Evolutionary conservation across 2,888 invertebrate species (phyloP).

Genomic region (Synanthedon tipuliformis): DNA sequence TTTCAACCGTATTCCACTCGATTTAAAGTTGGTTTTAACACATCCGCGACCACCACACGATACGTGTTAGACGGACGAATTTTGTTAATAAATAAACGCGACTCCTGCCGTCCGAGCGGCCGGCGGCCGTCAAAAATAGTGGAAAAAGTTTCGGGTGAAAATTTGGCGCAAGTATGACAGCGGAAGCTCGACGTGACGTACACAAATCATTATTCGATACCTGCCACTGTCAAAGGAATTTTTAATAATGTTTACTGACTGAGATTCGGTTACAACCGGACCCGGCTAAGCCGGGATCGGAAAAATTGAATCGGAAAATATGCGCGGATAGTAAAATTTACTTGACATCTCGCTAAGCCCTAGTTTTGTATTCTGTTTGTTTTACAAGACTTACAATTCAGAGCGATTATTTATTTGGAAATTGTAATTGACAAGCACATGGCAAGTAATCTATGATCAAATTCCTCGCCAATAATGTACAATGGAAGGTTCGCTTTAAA

Average conservation of each 20-base stretch:
- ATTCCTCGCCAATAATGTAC: too few species aligned
- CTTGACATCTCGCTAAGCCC: conserved; percentile 28
- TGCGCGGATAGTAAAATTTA: conserved; percentile 16
- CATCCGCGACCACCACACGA: conserved; percentile 12
- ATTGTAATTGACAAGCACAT: too few species aligned
- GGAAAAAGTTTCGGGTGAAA: conserved; percentile 48
- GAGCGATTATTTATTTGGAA: too few species aligned
- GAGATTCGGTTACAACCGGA: conserved; percentile 38
- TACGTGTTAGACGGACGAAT: conserved; percentile 56
- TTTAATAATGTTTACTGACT: conserved; percentile 55
- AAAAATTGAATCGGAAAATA: conserved; percentile 24
- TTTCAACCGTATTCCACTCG: conserved; percentile 24
- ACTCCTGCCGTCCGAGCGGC: conserved; percentile 46
- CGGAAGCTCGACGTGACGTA: conserved; percentile 44
- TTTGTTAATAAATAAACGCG: conserved; percentile 70
- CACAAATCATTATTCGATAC: conserved; percentile 62
- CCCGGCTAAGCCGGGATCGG: conserved; percentile 20
- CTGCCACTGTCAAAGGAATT: conserved; percentile 59
- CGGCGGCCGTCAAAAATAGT: conserved; percentile 46
- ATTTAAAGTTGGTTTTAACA: conserved; percentile 21
- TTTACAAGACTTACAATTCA: neutral
- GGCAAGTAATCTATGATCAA: too few species aligned
- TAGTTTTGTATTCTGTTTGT: conserved; percentile 36
- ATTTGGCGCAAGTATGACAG: conserved; percentile 66
- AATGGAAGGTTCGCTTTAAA: too few species aligned